Percentiles rank a stretch among this genome's conserved stretches.
Conservation (phyloP, 2,797 vertebrate species). For the Sebastes umbrosus region DNA sequence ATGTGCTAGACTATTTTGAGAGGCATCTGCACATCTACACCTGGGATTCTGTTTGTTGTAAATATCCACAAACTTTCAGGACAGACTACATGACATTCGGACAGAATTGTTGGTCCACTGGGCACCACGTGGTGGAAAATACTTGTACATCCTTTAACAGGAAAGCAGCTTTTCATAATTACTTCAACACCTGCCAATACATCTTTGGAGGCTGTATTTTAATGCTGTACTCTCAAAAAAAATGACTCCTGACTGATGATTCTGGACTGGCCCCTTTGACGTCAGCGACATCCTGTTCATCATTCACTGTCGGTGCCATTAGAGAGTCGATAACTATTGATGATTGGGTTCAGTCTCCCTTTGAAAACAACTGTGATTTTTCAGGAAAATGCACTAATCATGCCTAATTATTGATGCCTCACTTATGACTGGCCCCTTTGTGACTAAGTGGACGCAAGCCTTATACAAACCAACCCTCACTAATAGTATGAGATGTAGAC, state of each 20-base stretch:
- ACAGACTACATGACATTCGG: background rate
- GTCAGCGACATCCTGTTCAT: background rate
- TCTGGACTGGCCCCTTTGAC: background rate
- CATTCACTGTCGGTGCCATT: background rate
- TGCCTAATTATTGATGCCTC: background rate
- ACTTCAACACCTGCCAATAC: background rate
- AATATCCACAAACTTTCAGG: background rate
- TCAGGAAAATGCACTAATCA: background rate
- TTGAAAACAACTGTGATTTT: background rate
- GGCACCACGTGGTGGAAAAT: background rate
- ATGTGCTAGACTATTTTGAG: background rate
- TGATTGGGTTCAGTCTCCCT: background rate
- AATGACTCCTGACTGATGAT: background rate
- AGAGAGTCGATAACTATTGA: background rate
- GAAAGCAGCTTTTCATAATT: background rate
- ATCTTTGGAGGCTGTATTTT: background rate
- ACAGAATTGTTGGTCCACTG: background rate
- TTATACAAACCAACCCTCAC: background rate
- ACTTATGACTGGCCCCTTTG: background rate
- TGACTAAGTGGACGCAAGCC: background rate
- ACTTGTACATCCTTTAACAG: background rate
- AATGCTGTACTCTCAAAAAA: background rate
- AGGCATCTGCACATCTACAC: background rate
- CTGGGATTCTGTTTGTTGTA: background rate
- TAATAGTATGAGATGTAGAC: background rate